Conservation (phyloP, 2,888 invertebrate genomes). For the Oegoconia quadripuncta region DNA sequence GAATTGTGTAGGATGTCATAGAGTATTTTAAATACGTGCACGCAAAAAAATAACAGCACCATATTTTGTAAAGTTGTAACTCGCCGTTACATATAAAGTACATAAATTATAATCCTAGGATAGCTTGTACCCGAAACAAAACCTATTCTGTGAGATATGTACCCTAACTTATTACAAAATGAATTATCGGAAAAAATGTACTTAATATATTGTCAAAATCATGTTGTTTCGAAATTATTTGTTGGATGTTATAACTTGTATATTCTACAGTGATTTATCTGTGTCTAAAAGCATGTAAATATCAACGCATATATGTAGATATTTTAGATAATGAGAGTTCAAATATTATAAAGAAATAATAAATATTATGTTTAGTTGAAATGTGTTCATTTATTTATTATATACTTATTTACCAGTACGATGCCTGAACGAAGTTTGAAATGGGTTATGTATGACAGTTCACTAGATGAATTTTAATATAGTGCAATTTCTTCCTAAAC, state of each 20-base stretch:
- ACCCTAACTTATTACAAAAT: slow-evolving; percentile 30
- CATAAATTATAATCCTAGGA: slow-evolving; percentile 20
- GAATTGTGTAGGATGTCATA: slow-evolving; percentile 19
- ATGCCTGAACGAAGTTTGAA: too few relatives aligned
- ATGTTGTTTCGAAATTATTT: slow-evolving; percentile 58
- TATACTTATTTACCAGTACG: too few relatives aligned
- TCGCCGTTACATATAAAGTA: slow-evolving; percentile 26
- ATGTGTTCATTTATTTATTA: slow-evolving; percentile 25
- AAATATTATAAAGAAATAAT: slow-evolving; percentile 73
- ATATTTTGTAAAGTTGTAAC: slow-evolving; percentile 27
- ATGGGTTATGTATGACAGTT: too few relatives aligned
- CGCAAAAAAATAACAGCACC: slow-evolving; percentile 25
- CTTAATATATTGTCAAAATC: slow-evolving; percentile 52
- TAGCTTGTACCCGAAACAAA: slow-evolving; percentile 14
- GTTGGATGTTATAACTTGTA: slow-evolving; percentile 67
- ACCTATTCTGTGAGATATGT: slow-evolving; percentile 48
- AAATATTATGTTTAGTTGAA: slow-evolving; percentile 76
- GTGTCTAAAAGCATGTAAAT: slow-evolving; percentile 70
- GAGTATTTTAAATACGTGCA: slow-evolving; percentile 24
- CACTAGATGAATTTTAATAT: too few relatives aligned
- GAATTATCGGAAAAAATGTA: slow-evolving; percentile 51
- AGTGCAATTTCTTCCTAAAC: too few relatives aligned
- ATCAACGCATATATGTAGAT: slow-evolving; percentile 71
- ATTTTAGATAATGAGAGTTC: slow-evolving; percentile 75
- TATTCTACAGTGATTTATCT: slow-evolving; percentile 67